phyloP scores from a whole-genome alignment of 2,113 vertebrate species.

The Tursiops truncatus region DNA sequence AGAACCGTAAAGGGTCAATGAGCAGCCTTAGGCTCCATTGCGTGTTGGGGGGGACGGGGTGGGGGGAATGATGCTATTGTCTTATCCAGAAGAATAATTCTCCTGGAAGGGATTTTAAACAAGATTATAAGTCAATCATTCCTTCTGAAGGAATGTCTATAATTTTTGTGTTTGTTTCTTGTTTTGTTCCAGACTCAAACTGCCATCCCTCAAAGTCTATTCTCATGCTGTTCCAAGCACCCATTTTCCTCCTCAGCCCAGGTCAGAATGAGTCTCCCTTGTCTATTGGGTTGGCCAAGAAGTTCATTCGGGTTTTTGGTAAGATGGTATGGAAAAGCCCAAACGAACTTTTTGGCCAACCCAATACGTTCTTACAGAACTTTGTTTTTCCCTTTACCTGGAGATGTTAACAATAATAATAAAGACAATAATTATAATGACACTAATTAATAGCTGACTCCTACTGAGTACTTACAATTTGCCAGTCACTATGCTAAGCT shows the following conservation, averaged over 20 bases:
- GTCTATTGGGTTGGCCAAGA: not conserved
- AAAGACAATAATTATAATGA: not conserved
- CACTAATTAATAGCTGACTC: not conserved
- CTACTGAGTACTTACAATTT: not conserved
- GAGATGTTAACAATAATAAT: not conserved
- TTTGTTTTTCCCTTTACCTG: not conserved
- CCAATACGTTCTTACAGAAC: not conserved
- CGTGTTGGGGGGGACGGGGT: not conserved
- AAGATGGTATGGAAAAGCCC: too few species aligned
- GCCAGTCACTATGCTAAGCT: fast-evolving
- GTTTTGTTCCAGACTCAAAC: not conserved
- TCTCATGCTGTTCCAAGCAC: not conserved
- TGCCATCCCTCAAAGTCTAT: not conserved
- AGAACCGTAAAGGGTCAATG: not conserved
- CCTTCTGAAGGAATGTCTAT: not conserved
- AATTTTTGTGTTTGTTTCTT: not conserved
- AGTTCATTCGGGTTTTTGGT: too few species aligned
- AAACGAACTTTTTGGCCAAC: too few species aligned
- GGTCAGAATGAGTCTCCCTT: not conserved
- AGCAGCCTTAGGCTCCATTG: fast-evolving
- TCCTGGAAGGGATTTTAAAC: not conserved
- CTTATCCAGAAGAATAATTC: not conserved
- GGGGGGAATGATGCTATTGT: not conserved
- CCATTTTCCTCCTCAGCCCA: not conserved
- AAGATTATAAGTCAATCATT: not conserved